Conservation (phyloP, 1,140 invertebrate genomes). For the Scylla paramamosain region DNA sequence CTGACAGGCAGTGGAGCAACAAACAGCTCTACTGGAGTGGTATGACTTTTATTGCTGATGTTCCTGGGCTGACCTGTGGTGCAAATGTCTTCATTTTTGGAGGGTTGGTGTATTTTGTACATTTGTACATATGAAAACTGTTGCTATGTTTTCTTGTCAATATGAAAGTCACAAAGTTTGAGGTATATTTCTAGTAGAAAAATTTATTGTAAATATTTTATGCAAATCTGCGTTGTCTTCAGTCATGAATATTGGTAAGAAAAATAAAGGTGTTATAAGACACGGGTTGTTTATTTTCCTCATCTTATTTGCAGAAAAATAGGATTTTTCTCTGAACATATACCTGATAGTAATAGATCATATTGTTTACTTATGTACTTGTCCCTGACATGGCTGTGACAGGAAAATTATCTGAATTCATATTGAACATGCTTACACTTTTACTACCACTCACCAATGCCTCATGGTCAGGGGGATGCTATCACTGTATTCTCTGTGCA, state of each 20-base stretch:
- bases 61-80: conserved; percentile 71
- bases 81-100: conserved; percentile 70
- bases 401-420: too few relatives aligned
- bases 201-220: conserved; percentile 77
- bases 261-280: conserved; percentile 74
- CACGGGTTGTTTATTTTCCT: conserved; percentile 28
- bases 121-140: conserved; percentile 76
- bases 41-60: conserved; percentile 64
- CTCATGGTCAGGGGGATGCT: too few relatives aligned
- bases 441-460: too few relatives aligned
- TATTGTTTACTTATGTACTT: too few relatives aligned
- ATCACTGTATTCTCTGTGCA: too few relatives aligned
- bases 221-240: conserved; percentile 75
- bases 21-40: conserved; percentile 24
- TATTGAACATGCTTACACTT: too few relatives aligned
- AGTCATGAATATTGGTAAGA: conserved; percentile 74
- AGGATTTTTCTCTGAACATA: too few relatives aligned
- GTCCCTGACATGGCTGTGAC: too few relatives aligned
- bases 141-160: conserved; percentile 76
- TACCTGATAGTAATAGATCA: too few relatives aligned
- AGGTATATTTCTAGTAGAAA: conserved; percentile 76
- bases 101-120: conserved; percentile 74
- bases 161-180: conserved; percentile 76
- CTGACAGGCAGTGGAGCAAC: conserved; percentile 48
- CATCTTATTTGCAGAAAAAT: conserved; percentile 1